Evolutionary conservation across 1,140 invertebrate species (phyloP), one percentile per base, ranked within the genome.

Genomic region (Drosophila santomea): DNA sequence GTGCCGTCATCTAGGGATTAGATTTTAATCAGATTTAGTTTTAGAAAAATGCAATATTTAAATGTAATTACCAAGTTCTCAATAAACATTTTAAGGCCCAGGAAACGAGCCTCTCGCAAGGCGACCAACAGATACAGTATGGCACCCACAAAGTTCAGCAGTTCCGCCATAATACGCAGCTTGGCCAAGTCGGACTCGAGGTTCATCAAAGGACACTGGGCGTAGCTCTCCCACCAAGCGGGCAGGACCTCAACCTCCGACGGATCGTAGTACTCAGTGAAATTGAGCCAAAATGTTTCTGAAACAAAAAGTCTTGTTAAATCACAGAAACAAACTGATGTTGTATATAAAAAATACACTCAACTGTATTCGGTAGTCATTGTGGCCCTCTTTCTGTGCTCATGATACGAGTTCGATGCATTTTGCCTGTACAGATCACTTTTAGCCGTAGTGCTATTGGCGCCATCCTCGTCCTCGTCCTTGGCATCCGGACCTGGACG

Each of bases 1-100:
- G 92, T 15, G 97, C 97, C 1, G 96, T 97, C 94, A 95, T 97
- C 97, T 98, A 17, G 12, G 0, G 25, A 8, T 15, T 14, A 50
- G 1, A 4, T 6, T 25, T 36, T 12, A 25, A 25, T n/a, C 2
- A 50, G 20, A 20, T 20, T 20, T 20, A 20, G 3, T 11, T 0
- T 15, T 17, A 12, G 20, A 20, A 11, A 6, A 15, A 2, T 39
- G 10, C 7, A 3, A 8, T 32, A 32, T n/a, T 0, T 10, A 20
- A 5, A n/a, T 10, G 20, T 1, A 44, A 17, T 93, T 93, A 98
- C 97, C 88, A 98, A 93, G 93, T 97, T 98, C 93, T 98, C 97
- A 48, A 98, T 95, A 91, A 98, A 98, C 96, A 98, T 98, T 80
- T 97, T 96, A 7, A 95, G 93, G 1, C 97, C 97, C 3, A 98